Percentiles rank a stretch among this genome's conserved stretches.
Conservation (phyloP, 2,888 invertebrate genomes). For the Rhopalosiphum nymphaeae region DNA sequence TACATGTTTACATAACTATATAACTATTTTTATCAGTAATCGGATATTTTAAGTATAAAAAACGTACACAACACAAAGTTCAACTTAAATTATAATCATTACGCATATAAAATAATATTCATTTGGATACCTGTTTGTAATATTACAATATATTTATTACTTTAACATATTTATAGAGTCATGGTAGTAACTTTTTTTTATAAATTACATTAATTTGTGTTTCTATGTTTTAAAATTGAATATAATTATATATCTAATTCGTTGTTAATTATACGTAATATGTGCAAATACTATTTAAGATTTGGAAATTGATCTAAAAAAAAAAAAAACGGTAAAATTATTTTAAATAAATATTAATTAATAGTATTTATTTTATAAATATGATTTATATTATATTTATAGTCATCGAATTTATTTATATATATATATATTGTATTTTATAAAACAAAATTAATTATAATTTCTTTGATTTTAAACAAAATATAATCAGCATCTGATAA, state of each 20-base stretch:
- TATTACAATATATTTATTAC: neutral
- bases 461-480: neutral
- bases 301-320: neutral
- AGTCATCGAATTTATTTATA: neutral
- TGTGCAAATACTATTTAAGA: neutral
- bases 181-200: neutral
- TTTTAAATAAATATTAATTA: neutral
- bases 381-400: neutral
- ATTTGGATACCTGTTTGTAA: neutral
- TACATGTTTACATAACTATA: neutral
- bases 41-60: slow-evolving; percentile 9
- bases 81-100: neutral
- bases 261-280: neutral
- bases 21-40: neutral
- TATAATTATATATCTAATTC: neutral
- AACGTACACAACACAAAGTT: slow-evolving; percentile 12
- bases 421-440: neutral
- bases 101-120: neutral
- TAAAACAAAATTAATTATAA: neutral
- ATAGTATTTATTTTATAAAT: neutral
- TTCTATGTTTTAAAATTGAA: neutral
- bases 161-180: neutral
- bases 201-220: neutral
- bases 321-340: neutral
- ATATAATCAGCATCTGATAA: neutral